Evolutionary conservation across 2,797 vertebrate genomes (phyloP).

Genomic region (Rhabdomys pumilio): DNA sequence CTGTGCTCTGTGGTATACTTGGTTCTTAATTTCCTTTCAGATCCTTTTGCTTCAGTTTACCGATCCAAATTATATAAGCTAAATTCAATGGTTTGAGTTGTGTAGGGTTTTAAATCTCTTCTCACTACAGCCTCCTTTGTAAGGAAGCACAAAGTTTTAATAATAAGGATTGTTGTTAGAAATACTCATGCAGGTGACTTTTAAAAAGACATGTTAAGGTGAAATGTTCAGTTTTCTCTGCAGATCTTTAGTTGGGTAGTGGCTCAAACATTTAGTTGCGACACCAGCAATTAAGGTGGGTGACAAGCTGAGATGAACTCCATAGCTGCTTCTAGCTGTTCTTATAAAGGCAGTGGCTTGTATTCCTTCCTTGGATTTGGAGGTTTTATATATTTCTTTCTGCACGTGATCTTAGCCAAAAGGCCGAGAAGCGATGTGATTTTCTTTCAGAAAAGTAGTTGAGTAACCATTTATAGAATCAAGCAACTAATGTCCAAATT

Average conservation of each 20-base stretch:
- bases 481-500: constrained; percentile 13
- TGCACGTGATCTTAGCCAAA: no score
- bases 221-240: constrained; percentile 10
- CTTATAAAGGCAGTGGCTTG: constrained; percentile 71
- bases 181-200: not conserved
- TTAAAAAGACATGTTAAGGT: not conserved
- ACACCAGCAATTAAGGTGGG: constrained; percentile 57
- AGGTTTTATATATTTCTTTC: not conserved
- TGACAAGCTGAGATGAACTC: not conserved
- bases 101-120: constrained; percentile 2
- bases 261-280: constrained; percentile 37
- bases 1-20: not conserved
- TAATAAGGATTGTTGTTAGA: constrained; percentile 20
- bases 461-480: constrained; percentile 37
- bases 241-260: constrained; percentile 47
- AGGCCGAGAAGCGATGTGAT: not conserved
- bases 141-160: not conserved
- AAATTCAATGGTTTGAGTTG: constrained; percentile 20
- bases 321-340: not conserved
- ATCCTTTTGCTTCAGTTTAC: not conserved
- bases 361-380: constrained; percentile 55
- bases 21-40: constrained; percentile 48
- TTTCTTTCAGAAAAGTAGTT: constrained; percentile 30
- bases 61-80: not conserved
- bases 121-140: not conserved